A percentile compares a stretch with the other conserved stretches of the same genome.
Evolutionary conservation across 1,140 invertebrate species (phyloP).

Genomic region (Drosophila biarmipes): DNA sequence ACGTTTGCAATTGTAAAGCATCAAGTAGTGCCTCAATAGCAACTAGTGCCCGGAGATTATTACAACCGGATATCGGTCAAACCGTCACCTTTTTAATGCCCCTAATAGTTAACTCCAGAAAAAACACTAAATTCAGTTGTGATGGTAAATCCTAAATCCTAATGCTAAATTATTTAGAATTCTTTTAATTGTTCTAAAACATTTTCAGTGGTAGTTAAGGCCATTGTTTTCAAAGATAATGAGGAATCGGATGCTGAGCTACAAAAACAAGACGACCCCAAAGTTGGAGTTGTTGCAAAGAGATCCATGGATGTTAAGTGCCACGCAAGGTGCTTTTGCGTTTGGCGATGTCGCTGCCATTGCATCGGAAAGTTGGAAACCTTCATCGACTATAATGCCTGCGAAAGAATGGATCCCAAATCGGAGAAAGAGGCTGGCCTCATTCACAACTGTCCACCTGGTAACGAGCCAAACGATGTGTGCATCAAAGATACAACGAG

Average conservation of each 20-base stretch:
- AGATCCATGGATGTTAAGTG: slow-evolving; percentile 47
- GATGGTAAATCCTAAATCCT: slow-evolving; percentile 40
- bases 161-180: too few relatives aligned
- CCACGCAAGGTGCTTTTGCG: slow-evolving; percentile 65
- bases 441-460: slow-evolving; percentile 50
- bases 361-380: slow-evolving; percentile 61
- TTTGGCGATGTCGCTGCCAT: slow-evolving; percentile 68
- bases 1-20: slow-evolving; percentile 46
- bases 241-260: neutral
- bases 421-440: slow-evolving; percentile 43
- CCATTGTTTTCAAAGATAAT: neutral
- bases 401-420: slow-evolving; percentile 42
- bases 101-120: slow-evolving; percentile 41
- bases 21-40: slow-evolving; percentile 7
- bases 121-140: slow-evolving; percentile 50
- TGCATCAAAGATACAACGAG: slow-evolving; percentile 32
- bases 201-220: slow-evolving; percentile 40
- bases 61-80: slow-evolving; percentile 52
- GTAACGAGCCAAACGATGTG: slow-evolving; percentile 33
- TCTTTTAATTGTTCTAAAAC: too few relatives aligned
- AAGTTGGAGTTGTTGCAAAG: slow-evolving; percentile 33
- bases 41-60: slow-evolving; percentile 21
- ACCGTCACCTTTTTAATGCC: slow-evolving; percentile 52
- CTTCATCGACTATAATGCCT: slow-evolving; percentile 48
- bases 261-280: neutral